Percentiles rank a stretch among this genome's conserved stretches.
phyloP scores from a whole-genome alignment of 2,797 vertebrate species.

The Poeciliopsis infans region DNA sequence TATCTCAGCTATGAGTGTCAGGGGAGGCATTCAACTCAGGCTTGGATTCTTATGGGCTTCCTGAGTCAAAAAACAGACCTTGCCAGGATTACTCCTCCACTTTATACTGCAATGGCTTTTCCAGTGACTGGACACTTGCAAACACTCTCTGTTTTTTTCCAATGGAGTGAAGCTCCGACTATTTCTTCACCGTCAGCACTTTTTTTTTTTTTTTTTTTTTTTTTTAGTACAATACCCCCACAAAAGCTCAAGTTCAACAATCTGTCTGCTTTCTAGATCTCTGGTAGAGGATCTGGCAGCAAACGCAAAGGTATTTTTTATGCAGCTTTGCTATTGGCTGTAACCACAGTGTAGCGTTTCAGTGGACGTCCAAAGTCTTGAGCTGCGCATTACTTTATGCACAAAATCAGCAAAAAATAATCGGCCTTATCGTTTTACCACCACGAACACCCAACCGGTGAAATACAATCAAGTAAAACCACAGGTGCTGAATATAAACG shows the following conservation, averaged over 20 bases:
- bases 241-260: slow-evolving; percentile 46
- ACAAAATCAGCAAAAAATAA: slow-evolving; percentile 69
- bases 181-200: slow-evolving; percentile 59
- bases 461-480: slow-evolving; percentile 64
- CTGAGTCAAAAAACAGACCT: slow-evolving; percentile 77
- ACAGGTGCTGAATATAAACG: slow-evolving; percentile 57
- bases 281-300: slow-evolving; percentile 39
- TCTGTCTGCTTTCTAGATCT: slow-evolving; percentile 59
- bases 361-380: slow-evolving; percentile 30
- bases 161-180: slow-evolving; percentile 14
- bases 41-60: slow-evolving; percentile 74
- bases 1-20: slow-evolving; percentile 71
- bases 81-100: slow-evolving; percentile 58
- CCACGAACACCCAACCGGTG: slow-evolving; percentile 50
- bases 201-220: slow-evolving; percentile 24
- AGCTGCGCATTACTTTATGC: slow-evolving; percentile 23
- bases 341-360: slow-evolving; percentile 41
- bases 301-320: slow-evolving; percentile 46
- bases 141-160: slow-evolving; percentile 44
- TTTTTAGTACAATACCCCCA: slow-evolving; percentile 46
- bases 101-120: slow-evolving; percentile 72
- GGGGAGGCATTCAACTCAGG: slow-evolving; percentile 72
- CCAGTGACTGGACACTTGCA: slow-evolving; percentile 68
- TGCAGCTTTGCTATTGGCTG: slow-evolving; percentile 35
- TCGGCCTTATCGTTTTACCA: slow-evolving; percentile 58